Evolutionary conservation across 2,113 vertebrate species (phyloP), one percentile per base, ranked within the genome.

Genomic region (Petroica traversi): DNA sequence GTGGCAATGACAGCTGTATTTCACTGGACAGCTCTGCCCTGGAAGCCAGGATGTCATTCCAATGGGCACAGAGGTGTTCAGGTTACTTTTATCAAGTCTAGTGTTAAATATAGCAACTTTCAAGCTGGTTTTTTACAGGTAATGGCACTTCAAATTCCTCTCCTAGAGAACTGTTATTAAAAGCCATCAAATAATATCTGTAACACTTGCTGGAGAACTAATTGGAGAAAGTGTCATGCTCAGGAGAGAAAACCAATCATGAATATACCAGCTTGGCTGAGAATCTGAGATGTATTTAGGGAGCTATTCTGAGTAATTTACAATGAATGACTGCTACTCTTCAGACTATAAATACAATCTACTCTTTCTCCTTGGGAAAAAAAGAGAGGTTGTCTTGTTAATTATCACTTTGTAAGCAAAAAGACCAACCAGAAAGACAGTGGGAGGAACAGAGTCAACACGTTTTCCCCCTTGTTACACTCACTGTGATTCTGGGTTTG

Each of bases 201-300:
- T 54, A 95, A 87, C 34, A 95, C 72, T 95, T 83, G 54, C 45
- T 36, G 33, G 77, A 93, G 69, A 95, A 86, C 64, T 88, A 95
- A 93, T 71, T 85, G 88, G 62, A 92, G 79, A 82, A 92, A 92
- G 51, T 89, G 69, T 91, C 87, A 80, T 81, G 68, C 69, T 91
- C 69, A 72, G 73, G 91, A 95, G 80, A 92, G 52, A 89, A 95
- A 93, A 90, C 29, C 63, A 76, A 94, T 85, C 83, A 80, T 82
- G 62, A 73, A 81, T 51, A 80, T 63, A 95, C 68, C 75, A 90
- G 82, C 76, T 88, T 88, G 85, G 75, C 68, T 92, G 79, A 95
- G 92, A 95, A 92, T 90, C 26, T 83, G 67, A 90, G 81, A 88
- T 67, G 85, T 80, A 95, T 93, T 95, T 85, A 94, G 93, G 93